phyloP scores from a whole-genome alignment of 2,888 invertebrate genomes.

The Perizoma affinitatum region DNA sequence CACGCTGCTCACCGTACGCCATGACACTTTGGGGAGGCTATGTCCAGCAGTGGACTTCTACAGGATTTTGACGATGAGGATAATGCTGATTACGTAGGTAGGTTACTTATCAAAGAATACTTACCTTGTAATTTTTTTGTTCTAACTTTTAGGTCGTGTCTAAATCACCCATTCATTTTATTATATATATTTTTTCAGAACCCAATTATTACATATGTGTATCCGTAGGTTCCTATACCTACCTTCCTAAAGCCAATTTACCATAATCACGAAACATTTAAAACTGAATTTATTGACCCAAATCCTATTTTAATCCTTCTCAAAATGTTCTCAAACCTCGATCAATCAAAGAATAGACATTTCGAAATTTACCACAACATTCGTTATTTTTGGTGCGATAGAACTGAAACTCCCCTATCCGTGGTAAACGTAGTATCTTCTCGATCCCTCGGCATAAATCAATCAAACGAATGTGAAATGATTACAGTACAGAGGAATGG shows the following conservation, averaged over 20 bases:
- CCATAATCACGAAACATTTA: slow-evolving; percentile 29
- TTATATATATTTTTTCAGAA: too few relatives aligned
- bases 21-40: too few relatives aligned
- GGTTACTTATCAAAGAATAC: too few relatives aligned
- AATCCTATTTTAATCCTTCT: slow-evolving; percentile 29
- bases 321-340: slow-evolving; percentile 15
- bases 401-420: slow-evolving; percentile 12
- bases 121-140: too few relatives aligned
- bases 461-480: slow-evolving; percentile 49
- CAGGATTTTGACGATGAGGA: too few relatives aligned
- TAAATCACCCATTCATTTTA: too few relatives aligned
- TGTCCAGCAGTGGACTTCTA: too few relatives aligned
- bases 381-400: slow-evolving; percentile 1
- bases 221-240: too few relatives aligned
- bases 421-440: slow-evolving; percentile 11
- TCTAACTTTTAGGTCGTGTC: too few relatives aligned
- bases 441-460: slow-evolving; percentile 43
- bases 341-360: slow-evolving; percentile 46
- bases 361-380: slow-evolving; percentile 2
- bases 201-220: too few relatives aligned
- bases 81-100: too few relatives aligned
- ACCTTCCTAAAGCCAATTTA: slow-evolving; percentile 13
- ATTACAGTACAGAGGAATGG: slow-evolving; percentile 49
- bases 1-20: too few relatives aligned
- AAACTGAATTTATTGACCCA: slow-evolving; percentile 22